Evolutionary conservation across 2,113 vertebrate species (phyloP), one percentile per base, ranked within the genome.

Genomic region (Hippolais icterina): DNA sequence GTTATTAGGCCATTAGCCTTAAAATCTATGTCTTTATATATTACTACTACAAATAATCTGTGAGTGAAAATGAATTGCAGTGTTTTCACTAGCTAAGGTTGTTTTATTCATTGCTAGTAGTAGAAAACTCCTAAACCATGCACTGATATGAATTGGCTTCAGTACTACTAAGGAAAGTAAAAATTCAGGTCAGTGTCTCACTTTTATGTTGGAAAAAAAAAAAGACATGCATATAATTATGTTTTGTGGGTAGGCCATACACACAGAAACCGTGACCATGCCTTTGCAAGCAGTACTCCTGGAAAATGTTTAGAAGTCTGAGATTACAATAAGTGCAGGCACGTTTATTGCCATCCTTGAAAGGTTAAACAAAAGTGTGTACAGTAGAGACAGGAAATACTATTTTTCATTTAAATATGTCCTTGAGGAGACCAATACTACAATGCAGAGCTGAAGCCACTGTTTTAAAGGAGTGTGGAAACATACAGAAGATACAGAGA

Each of bases 171-270:
- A 71, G 71, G 18, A 68, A 91, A 68, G 6, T 53, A 63, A 47
- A 61, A 64, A 42, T 69, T 70, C 81, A 74, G 65, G 10, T 17
- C 7, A 22, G 6, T 42, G 35, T 42, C 25, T 89, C 24, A 46
- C 6, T 59, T 59, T 24, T 31, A 24, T 61, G 13, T 70, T 56
- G 44, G 15, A 12, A n/a, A 68, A 41, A 23, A 12, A 8, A 20
- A n/a, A 0, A 18, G 1, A 31, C 1, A 4, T 31, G 6, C 1
- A 6, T 59, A 63, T 65, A 10, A 35, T 53, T 46, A 46, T 60
- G 10, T 60, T 68, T 50, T 68, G 24, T n/a, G n/a, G 9, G 24
- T 46, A n/a, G 28, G 24, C n/a, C 13, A 29, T 46, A 24, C 8
- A 7, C 39, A 72, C 27, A 42, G 35, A 85, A 56, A 20, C 39